Base-by-base conservation (phyloP, 2,113 vertebrate species). In the Aramus guarauna region DNA sequence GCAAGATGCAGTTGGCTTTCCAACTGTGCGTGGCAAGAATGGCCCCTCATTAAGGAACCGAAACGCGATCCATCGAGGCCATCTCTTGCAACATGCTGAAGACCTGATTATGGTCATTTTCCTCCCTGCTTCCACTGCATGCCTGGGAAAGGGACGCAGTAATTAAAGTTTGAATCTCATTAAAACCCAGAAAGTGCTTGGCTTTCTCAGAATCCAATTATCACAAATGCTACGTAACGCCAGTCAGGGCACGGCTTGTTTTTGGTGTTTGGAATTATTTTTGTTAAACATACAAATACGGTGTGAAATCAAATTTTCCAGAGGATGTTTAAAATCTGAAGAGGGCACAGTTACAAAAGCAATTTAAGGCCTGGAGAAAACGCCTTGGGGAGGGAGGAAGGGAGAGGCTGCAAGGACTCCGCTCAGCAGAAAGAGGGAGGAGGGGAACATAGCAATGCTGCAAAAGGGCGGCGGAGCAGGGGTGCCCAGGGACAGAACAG, bases 121-220 rank as follows among this genome's bases (percentile, higher is more conserved):
- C 73, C 74, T 95, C 89, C 74, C 77, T 81, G 92, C 83, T 94
- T 78, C 87, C 63, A 53, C 78, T 82, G 89, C 93, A 90, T 97
- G 95, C 84, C 78, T 94, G 95, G 90, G 96, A 94, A 96, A 97
- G 94, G 95, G 95, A 83, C 26, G 2, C 91, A 79, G 96, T 95
- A 96, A 97, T 97, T 97, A 97, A 94, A 91, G 91, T 95, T 64
- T 87, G 94, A 97, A 96, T 97, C 95, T 97, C 97, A 96, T 97
- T 96, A 96, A 91, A 95, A 53, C 59, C 34, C 89, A 90, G 84
- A 91, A 97, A 96, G 91, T 96, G 94, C 94, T 91, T 95, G 96
- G 96, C 97, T 97, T 94, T 90, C 97, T 79, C 94, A 96, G 97
- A 96, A 94, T 95, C 95, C 95, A 97, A 94, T 97, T 96, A 97